Evolutionary conservation across 2,888 invertebrate genomes (phyloP), one percentile per base, ranked within the genome.

Genomic region (Pachliopta kotzebuea): DNA sequence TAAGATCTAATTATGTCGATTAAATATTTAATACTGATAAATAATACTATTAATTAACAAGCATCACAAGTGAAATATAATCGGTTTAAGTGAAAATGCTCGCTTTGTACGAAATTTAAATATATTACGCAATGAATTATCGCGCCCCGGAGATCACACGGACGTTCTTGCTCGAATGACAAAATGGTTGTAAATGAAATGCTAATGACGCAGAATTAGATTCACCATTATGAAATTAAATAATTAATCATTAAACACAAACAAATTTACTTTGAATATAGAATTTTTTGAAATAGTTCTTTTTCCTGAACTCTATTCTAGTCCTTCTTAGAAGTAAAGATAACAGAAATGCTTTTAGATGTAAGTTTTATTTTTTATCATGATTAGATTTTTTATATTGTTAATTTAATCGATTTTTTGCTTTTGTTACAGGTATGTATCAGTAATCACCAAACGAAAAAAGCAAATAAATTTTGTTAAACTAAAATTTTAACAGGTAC

Each of bases 51-150:
- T 37, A 37, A 37, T 37, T 37, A 37, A 37, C 14, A 14, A 37
- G 14, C 31, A 37, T 59, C 31, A 52, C 31, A 59, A 52, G 52
- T 8, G 21, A 59, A 23, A 52, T 52, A 50, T 58, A 52, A 29
- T n/a, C 58, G 26, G 50, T 49, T 29, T 59, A 59, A 8, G 52
- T 59, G 21, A 4, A 50, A 54, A 60, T 60, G 53, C 29, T 24
- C 49, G 55, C 18, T 55, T 24, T 37, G 45, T 29, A 24, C 29
- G 29, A 49, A 29, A 29, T 49, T 61, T n/a, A 53, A 61, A 61
- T 29, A 55, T 42, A 26, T 26, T 61, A 55, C 49, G n/a, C 42
- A 60, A 60, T 45, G 24, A 60, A 60, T 54, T 60, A 54, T 53
- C 26, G n/a, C 20, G 42, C n/a, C 31, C 52, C 24, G 24, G 42